These are phyloP conservation scores for Aleiodes leptofemur DNA, from an alignment of 2,888 invertebrate species.

Conservation along the genomic window DNA sequence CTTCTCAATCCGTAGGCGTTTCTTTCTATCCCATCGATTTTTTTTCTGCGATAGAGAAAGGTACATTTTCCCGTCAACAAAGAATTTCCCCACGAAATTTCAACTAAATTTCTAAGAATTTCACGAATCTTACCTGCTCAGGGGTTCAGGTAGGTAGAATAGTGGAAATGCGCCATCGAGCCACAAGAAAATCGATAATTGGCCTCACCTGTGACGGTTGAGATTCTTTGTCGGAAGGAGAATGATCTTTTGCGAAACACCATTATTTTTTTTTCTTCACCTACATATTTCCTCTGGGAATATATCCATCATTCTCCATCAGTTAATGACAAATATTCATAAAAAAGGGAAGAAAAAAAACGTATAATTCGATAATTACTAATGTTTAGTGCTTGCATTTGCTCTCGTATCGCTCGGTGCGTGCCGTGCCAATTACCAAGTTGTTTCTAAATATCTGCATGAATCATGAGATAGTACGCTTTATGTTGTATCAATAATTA, in stretches of 20 bases:
- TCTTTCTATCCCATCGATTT: too few species aligned
- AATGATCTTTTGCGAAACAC: neutral
- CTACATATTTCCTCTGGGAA: neutral
- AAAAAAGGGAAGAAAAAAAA: neutral
- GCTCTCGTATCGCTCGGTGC: neutral
- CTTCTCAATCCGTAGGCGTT: too few species aligned
- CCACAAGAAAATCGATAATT: neutral
- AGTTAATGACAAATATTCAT: neutral
- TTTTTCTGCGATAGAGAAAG: too few species aligned
- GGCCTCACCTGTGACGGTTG: slow-evolving; percentile 7
- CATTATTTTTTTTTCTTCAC: neutral
- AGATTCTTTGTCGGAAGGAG: slow-evolving; percentile 19
- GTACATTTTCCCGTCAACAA: slow-evolving; percentile 12
- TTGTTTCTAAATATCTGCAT: neutral
- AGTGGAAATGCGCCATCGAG: neutral
- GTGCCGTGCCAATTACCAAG: neutral
- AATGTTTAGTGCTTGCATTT: neutral
- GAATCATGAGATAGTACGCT: too few species aligned
- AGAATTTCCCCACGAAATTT: slow-evolving; percentile 5
- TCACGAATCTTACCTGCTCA: slow-evolving; percentile 5
- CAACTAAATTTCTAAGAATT: neutral
- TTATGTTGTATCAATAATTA: too few species aligned
- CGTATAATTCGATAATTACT: neutral
- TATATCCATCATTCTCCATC: neutral
- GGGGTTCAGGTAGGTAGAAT: neutral